These are phyloP conservation scores for Stegostoma tigrinum DNA, from an alignment of 2,113 vertebrate species.

Conservation along the genomic window DNA sequence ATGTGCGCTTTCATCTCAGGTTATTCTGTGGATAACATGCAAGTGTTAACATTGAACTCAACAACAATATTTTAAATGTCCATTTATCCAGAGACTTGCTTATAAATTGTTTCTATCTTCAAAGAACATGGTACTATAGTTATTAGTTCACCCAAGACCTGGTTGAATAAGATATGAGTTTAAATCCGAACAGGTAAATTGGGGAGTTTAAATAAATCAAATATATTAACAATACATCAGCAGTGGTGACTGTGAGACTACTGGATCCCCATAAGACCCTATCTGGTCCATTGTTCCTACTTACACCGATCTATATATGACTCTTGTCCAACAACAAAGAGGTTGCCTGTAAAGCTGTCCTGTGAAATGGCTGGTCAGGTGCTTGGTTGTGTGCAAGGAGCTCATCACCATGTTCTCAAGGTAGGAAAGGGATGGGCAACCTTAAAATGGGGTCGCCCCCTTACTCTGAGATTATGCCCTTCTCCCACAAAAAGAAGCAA, in stretches of 20 bases:
- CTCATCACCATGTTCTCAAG: neutral
- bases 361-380: neutral
- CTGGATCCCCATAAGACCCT: neutral
- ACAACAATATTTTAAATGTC: neutral
- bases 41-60: neutral
- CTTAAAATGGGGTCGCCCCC: too few species aligned
- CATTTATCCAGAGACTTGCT: neutral
- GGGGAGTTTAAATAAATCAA: neutral
- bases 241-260: neutral
- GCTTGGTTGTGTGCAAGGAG: neutral
- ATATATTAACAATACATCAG: neutral
- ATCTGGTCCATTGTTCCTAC: neutral
- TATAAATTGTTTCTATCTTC: neutral
- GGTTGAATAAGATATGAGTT: neutral
- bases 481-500: too few species aligned
- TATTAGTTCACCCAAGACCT: neutral
- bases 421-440: neutral
- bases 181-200: neutral
- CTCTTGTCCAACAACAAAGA: neutral
- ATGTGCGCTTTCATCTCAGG: neutral
- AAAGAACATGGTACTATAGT: neutral
- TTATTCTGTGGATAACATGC: neutral
- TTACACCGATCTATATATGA: neutral
- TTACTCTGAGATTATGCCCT: too few species aligned
- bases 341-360: neutral